Base-by-base conservation (phyloP, 2,888 invertebrate genomes). In the Ornithoptera priamus region DNA sequence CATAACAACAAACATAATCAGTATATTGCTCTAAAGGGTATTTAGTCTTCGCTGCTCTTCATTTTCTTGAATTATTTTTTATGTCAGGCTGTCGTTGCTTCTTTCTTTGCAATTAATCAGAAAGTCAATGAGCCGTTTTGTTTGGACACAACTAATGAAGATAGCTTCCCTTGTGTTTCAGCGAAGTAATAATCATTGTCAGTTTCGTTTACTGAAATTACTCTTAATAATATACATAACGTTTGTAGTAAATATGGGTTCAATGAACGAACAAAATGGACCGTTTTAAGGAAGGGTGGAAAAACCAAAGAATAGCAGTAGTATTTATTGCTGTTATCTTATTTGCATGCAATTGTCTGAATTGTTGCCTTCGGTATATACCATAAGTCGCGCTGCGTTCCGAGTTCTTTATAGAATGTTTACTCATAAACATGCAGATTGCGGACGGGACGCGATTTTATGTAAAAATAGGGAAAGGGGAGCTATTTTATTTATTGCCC, bases 371-470 rank as follows among this genome's bases (percentile, higher is more conserved):
- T 82, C 80, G 75, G 77, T 82, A 80, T 81, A 82, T 78, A 81
- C 77, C 78, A 81, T 79, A 81, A 80, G 82, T 81, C 80, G 78
- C 77, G 78, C 76, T 78, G 81, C 78, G 80, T 80, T 83, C 83
- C 82, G 85, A 87, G 86, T 89, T 89, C 89, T 91, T 91, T 89
- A 92, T 92, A 92, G 90, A 92, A 92, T 91, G 89, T 90, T 88
- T 87, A 82, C 90, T 90, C 91, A 92, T 92, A 92, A 92, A 92
- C 91, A 92, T 92, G 92, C 89, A 92, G 92, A 92, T 92, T 92
- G 92, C 86, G 90, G 89, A 90, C 87, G 92, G 87, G 90, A 87
- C 87, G 87, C 85, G 87, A 91, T 92, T 92, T 92, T 92, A 90
- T 91, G 88, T 89, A 85, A 88, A 91, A 90, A 88, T 86, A 86